These are phyloP conservation scores for Syngnathus acus DNA, from an alignment of 2,797 vertebrate genomes.

Conservation along the genomic window DNA sequence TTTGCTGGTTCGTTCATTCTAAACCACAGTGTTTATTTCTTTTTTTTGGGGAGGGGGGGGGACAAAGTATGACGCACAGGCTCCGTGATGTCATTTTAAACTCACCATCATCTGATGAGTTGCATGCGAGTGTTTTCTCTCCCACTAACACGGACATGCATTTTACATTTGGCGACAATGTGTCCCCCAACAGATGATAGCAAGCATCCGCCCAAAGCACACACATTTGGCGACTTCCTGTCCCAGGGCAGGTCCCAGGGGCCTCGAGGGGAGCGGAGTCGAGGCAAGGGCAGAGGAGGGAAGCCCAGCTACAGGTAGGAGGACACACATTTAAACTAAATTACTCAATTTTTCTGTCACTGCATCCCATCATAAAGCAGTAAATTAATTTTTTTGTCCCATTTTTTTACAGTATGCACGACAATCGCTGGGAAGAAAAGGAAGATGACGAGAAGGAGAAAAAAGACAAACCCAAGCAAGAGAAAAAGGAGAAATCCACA, in stretches of 20 bases:
- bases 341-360: background rate
- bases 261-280: constrained; percentile 53
- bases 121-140: background rate
- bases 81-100: background rate
- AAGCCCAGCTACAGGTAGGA: constrained; percentile 79
- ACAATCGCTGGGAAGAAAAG: constrained; percentile 84
- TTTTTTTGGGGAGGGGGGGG: too few species aligned
- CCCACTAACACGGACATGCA: background rate
- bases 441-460: constrained; percentile 43
- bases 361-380: too few species aligned
- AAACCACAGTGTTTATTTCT: too few species aligned
- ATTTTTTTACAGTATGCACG: constrained; percentile 75
- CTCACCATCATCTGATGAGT: background rate
- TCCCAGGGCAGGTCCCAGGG: constrained; percentile 62
- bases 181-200: constrained; percentile 55
- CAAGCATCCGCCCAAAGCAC: constrained; percentile 70
- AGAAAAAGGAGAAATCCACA: constrained; percentile 37
- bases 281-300: constrained; percentile 58
- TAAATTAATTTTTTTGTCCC: too few species aligned
- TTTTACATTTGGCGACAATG: background rate
- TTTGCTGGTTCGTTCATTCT: too few species aligned
- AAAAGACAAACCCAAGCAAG: constrained; percentile 33
- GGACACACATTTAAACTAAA: background rate
- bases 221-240: constrained; percentile 81
- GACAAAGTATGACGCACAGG: too few species aligned